Base-by-base conservation (phyloP, 2,888 invertebrate species). In the Cacoxenus indagator region DNA sequence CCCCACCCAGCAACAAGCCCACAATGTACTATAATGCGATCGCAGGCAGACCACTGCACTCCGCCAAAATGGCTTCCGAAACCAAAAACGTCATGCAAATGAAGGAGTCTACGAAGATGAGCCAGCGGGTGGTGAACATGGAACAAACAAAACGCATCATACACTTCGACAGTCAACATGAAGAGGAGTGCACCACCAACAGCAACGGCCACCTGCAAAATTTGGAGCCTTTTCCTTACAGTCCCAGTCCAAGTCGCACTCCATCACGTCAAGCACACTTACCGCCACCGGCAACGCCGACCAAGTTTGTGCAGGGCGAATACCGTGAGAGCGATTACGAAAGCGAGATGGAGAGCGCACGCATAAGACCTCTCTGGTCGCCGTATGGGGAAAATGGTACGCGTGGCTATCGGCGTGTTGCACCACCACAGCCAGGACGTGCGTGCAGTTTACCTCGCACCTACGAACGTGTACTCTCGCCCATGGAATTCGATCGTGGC, bases 241-340 rank as follows among this genome's bases (percentile, higher is more conserved):
- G 88, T 69, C 89, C 90, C 19, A 88, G 89, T 14, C 87, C 84
- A 6, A 86, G 85, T 69, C 84, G 83, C 5, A 83, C 84, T 3
- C 86, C 87, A 0, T 82, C 86, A n/a, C 85, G 87, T 2, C 83
- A 84, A 62, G 85, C 86, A 62, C 84, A 84, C 27, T 84, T 87
- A 22, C 90, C 90, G 37, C 89, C 90, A 1, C 89, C 90, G 54
- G 90, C 91, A 0, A 91, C 89, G 2, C 92, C 92, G 1, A 91
- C 89, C 4, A 93, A 92, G 84, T 93, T 93, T 78, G 85, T 91
- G 22, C 91, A 90, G 5, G 92, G 92, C 11, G 91, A 92, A 70
- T 92, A 91, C 72, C 89, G 90, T 17, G 92, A 93, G 77, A 92
- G 92, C 65, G 93, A 93, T 77, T 93, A 93, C 76, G 93, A 93